Base-by-base conservation (phyloP, 2,888 invertebrate species). In the Clanis bilineata region DNA sequence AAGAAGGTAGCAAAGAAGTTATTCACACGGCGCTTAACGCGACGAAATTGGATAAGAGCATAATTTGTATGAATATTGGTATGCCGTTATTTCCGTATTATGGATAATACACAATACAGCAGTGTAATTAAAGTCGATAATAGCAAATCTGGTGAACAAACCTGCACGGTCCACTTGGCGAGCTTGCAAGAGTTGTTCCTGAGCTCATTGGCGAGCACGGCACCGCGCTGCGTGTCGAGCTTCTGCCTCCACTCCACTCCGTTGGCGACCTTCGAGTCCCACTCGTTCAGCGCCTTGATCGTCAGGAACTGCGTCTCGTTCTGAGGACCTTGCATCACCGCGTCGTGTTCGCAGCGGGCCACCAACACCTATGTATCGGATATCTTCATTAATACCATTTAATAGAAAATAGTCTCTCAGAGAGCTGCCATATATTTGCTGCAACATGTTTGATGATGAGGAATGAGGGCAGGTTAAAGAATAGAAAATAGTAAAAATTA, bases 181-280 rank as follows among this genome's bases (percentile, higher is more conserved):
- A 99, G 93, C 90, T 99, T 99, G 93, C 98, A 99, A n/a, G 98
- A 98, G 92, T 99, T 99, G 88, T 99, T 99, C 71, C 99, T 95
- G 68, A 99, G 92, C 86, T 99, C 99, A 77, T 99, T 99, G 18
- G 99, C 99, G 57, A 99, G 93, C 7, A 99, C 99, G 7, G 99
- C 99, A 63, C 99, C 99, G 59, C 99, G 95, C 90, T 99, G 99
- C 0, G 96, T 97, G 90, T 99, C 99, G 64, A 99, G 92, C 76
- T 99, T 99, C 81, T 98, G 97, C 57, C 99, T 94, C 99, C 99
- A 99, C 79, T 99, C 99, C 3, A 99, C 98, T 7, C 99, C 98
- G 73, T 98, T 98, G 32, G 98, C 97, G 62, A 96, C 85, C 93
- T 98, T 97, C 0, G 98, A 98, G 89, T 99, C 99, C 99, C 99